A percentile compares a stretch with the other conserved stretches of the same genome.
phyloP scores from a whole-genome alignment of 2,113 vertebrate species.

The Furnarius figulus region DNA sequence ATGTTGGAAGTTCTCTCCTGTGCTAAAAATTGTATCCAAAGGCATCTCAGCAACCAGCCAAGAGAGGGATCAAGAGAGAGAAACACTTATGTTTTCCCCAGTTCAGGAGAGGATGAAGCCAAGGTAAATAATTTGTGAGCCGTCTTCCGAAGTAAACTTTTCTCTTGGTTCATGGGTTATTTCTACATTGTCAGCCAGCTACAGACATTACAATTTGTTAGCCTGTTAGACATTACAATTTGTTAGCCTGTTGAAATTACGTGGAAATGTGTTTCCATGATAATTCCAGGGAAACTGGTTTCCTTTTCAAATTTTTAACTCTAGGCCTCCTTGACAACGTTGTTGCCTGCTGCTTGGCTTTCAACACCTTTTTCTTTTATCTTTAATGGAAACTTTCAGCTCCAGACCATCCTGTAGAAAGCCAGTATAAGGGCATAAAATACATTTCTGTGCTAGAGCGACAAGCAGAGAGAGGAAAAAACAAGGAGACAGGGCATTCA shows the following conservation, averaged over 20 bases:
- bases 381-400: background rate
- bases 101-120: background rate
- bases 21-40: conserved; percentile 22
- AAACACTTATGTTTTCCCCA: conserved; percentile 11
- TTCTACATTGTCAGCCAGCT: conserved; percentile 18
- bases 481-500: background rate
- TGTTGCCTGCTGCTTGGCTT: conserved; percentile 14
- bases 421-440: background rate
- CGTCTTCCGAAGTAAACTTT: background rate
- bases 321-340: background rate
- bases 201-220: conserved; percentile 10
- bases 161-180: conserved; percentile 25
- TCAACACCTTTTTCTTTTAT: background rate
- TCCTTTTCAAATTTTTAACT: conserved; percentile 8
- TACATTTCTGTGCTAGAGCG: background rate
- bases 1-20: background rate
- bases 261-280: conserved; percentile 14
- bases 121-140: conserved; percentile 44
- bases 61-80: conserved; percentile 21
- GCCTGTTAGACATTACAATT: conserved; percentile 10
- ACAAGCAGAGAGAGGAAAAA: background rate
- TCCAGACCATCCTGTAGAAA: background rate
- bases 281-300: conserved; percentile 31
- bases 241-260: conserved; percentile 30
- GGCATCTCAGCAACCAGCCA: conserved; percentile 31